These are phyloP conservation scores for Agrochola lychnidis DNA, from an alignment of 2,888 invertebrate species.

Conservation along the genomic window DNA sequence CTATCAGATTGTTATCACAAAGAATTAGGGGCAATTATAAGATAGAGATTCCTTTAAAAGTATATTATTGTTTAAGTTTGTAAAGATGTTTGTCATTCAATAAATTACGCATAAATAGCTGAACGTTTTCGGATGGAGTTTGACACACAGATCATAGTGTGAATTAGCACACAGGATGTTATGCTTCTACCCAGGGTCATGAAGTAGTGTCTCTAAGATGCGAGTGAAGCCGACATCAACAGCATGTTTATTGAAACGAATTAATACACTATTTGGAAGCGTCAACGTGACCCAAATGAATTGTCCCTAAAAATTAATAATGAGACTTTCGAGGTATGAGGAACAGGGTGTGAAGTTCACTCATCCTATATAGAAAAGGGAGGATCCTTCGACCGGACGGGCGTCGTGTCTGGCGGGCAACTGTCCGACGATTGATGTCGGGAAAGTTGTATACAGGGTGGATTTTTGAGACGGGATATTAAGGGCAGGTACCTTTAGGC, in stretches of 20 bases:
- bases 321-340: too few species aligned
- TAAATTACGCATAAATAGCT: neutral
- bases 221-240: neutral
- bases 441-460: too few species aligned
- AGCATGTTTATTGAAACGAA: neutral
- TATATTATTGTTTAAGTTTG: neutral
- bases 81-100: neutral
- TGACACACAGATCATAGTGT: neutral
- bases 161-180: neutral
- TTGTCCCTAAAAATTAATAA: too few species aligned
- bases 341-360: too few species aligned
- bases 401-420: too few species aligned
- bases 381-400: too few species aligned
- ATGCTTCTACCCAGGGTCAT: neutral
- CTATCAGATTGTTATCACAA: conserved; percentile 57
- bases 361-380: too few species aligned
- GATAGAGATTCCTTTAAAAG: conserved; percentile 47
- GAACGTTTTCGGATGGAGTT: neutral
- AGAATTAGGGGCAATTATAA: conserved; percentile 45
- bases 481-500: too few species aligned
- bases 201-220: neutral
- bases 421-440: too few species aligned
- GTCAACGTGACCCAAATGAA: too few species aligned
- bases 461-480: too few species aligned
- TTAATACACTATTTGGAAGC: neutral